These are phyloP conservation scores for Engystomops pustulosus DNA, from an alignment of 2,113 vertebrate genomes.

Conservation along the genomic window DNA sequence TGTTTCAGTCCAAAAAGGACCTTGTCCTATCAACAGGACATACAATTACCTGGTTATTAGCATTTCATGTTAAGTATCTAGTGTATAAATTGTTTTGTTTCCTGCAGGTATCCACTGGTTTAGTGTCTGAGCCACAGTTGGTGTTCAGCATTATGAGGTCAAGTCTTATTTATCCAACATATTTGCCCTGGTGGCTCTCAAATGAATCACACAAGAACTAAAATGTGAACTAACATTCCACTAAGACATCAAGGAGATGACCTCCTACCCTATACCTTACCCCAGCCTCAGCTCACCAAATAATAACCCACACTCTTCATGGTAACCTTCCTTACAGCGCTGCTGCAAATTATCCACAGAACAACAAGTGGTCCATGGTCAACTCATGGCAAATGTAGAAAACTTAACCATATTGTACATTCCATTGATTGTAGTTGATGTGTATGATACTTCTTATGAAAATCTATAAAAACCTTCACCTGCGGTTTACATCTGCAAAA, in stretches of 20 bases:
- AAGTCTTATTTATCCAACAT: background rate
- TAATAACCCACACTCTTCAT: background rate
- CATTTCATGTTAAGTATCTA: too few relatives aligned
- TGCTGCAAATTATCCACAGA: background rate
- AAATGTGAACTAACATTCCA: too few relatives aligned
- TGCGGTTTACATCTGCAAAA: too few relatives aligned
- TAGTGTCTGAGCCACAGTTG: background rate
- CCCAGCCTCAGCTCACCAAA: background rate
- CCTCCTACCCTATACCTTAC: background rate
- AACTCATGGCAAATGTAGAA: background rate
- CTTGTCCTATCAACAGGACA: too few relatives aligned
- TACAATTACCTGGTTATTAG: too few relatives aligned
- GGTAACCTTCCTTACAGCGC: background rate
- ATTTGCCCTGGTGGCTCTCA: background rate
- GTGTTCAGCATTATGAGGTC: too few relatives aligned
- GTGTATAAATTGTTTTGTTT: too few relatives aligned
- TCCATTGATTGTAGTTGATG: too few relatives aligned
- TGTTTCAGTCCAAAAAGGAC: too few relatives aligned
- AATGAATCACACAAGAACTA: background rate
- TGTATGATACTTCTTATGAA: too few relatives aligned
- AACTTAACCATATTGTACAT: background rate
- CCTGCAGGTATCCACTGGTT: too few relatives aligned
- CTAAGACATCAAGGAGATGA: background rate
- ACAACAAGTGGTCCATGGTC: background rate
- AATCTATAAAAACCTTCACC: too few relatives aligned